These are phyloP conservation scores for Myoxocephalus aenaeus DNA, from an alignment of 2,797 vertebrate species.

Conservation along the genomic window DNA sequence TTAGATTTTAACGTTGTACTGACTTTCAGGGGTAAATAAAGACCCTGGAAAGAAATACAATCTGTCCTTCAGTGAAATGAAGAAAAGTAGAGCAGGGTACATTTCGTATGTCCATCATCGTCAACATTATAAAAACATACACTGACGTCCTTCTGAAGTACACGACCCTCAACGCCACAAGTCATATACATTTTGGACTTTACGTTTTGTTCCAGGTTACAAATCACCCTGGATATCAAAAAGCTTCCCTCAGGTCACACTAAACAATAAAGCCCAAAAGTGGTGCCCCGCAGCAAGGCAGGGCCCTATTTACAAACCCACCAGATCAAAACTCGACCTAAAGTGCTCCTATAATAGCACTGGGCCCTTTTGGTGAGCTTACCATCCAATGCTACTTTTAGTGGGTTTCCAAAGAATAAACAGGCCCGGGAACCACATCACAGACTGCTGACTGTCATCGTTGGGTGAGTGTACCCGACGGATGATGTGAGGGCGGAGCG, in stretches of 20 bases:
- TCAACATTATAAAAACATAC: slow-evolving; percentile 58
- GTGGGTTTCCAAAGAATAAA: slow-evolving; percentile 84
- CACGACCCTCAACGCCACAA: slow-evolving; percentile 35
- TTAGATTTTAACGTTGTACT: slow-evolving; percentile 79
- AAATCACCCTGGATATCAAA: slow-evolving; percentile 73
- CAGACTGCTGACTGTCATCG: slow-evolving; percentile 81
- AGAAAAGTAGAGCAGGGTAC: slow-evolving; percentile 42
- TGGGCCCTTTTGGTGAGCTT: slow-evolving; percentile 74
- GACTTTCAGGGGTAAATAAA: slow-evolving; percentile 78
- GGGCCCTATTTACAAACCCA: slow-evolving; percentile 81
- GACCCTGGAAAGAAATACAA: slow-evolving; percentile 61
- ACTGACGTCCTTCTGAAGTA: slow-evolving; percentile 31
- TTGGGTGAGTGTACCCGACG: slow-evolving; percentile 79
- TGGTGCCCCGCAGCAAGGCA: slow-evolving; percentile 75
- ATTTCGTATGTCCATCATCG: slow-evolving; percentile 65
- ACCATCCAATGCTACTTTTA: slow-evolving; percentile 82
- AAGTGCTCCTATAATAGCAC: slow-evolving; percentile 80
- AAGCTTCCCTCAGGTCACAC: slow-evolving; percentile 70
- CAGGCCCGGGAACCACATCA: slow-evolving; percentile 82
- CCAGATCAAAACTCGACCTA: slow-evolving; percentile 81
- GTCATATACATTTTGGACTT: slow-evolving; percentile 53
- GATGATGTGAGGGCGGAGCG: slow-evolving; percentile 82
- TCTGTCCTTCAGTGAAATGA: slow-evolving; percentile 55
- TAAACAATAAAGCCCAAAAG: slow-evolving; percentile 75
- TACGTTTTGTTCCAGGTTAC: slow-evolving; percentile 57